Conservation (phyloP, 2,797 vertebrate genomes). For the Benthosema pterotum region DNA sequence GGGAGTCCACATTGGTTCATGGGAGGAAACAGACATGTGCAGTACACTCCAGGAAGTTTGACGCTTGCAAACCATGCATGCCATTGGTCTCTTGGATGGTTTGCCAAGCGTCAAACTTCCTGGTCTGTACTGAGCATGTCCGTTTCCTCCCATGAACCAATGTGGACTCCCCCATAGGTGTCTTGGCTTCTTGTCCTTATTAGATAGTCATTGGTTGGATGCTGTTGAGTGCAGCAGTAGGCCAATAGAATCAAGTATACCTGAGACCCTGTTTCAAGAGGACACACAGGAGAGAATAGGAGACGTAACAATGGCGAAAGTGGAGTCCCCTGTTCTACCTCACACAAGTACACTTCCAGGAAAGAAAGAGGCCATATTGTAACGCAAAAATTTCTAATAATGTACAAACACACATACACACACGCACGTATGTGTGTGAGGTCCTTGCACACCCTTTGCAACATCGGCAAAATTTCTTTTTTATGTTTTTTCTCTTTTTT, state of each 20-base stretch:
- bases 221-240: constrained; percentile 54
- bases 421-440: too few relatives aligned
- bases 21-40: too few relatives aligned
- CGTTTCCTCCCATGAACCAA: too few relatives aligned
- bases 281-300: constrained; percentile 75
- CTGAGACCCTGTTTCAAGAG: constrained; percentile 94
- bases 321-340: constrained; percentile 82
- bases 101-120: too few relatives aligned
- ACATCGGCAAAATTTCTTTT: constrained; percentile 73
- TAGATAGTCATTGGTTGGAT: too few relatives aligned
- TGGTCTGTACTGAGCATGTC: too few relatives aligned
- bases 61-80: too few relatives aligned
- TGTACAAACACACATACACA: constrained; percentile 44
- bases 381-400: constrained; percentile 40
- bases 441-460: constrained; percentile 71
- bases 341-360: constrained; percentile 74
- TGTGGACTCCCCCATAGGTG: too few relatives aligned
- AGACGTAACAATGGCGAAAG: constrained; percentile 61
- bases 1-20: too few relatives aligned
- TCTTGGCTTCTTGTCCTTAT: too few relatives aligned
- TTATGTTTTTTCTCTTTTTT: constrained; percentile 75
- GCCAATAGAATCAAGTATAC: constrained; percentile 82
- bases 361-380: constrained; percentile 65
- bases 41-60: too few relatives aligned
- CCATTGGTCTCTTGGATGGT: too few relatives aligned